Evolutionary conservation across 2,797 vertebrate genomes (phyloP).

Genomic region (Eulemur coronatus): DNA sequence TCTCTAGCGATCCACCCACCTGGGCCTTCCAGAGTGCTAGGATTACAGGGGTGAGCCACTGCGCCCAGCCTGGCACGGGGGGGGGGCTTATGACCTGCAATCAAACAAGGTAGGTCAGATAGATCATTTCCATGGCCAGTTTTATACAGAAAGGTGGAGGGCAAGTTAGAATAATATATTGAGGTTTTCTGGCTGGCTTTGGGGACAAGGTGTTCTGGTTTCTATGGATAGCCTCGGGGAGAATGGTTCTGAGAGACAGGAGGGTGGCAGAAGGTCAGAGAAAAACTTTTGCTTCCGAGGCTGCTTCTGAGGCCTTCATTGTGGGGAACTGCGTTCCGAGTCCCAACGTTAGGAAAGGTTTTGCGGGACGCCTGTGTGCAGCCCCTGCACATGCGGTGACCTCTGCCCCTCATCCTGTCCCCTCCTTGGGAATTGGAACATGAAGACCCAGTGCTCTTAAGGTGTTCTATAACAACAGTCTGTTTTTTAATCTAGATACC

Average conservation of each 20-base stretch:
- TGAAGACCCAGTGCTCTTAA: background rate
- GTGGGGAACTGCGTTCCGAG: background rate
- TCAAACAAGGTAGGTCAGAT: background rate
- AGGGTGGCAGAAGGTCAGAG: background rate
- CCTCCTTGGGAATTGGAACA: background rate
- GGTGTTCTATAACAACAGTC: background rate
- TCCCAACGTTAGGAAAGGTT: background rate
- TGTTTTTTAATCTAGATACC: background rate
- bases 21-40: no score
- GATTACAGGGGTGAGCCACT: no score
- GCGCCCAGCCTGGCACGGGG: no score
- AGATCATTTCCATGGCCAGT: background rate
- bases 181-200: background rate
- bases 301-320: background rate
- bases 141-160: background rate
- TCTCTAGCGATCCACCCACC: no score
- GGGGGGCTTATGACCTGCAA: background rate
- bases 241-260: background rate
- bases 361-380: background rate
- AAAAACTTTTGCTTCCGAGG: background rate
- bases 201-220: background rate
- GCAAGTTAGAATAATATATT: background rate
- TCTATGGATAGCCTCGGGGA: background rate
- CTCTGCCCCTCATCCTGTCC: background rate
- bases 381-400: accelerated